Evolutionary conservation across 2,113 vertebrate species (phyloP), one percentile per base, ranked within the genome.

Genomic region (Indicator maculatus): DNA sequence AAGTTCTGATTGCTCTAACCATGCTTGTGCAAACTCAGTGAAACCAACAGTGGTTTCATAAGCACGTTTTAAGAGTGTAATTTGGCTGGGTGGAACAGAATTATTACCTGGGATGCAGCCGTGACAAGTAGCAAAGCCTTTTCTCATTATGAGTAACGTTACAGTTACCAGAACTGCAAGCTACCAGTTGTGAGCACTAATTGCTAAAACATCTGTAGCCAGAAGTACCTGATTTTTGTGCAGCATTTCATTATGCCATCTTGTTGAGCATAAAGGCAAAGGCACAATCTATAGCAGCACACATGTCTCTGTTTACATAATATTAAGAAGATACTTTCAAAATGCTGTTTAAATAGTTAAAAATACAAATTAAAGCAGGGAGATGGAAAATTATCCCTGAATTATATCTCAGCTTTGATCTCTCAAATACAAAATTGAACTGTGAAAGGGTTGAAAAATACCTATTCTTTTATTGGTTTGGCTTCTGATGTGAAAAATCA

Each of bases 141-240:
- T 96, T 83, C 97, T 96, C 90, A 52, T 96, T 95, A 88, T 74
- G 88, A 94, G 70, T 83, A 95, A 95, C n/a, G 73, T 95, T 95
- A 31, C 93, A 85, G 84, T 96, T 94, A 88, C 96, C 86, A 96
- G 96, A 93, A 89, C 93, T 76, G 5, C 73, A 38, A 80, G 97
- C 93, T 95, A 89, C 96, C 31, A 58, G 91, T 89, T 95, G 80
- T 11, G 93, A 97, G 93, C 91, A 58, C 90, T 97, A 94, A 88
- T 97, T 97, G 93, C 93, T 93, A 65, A 92, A 97, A 97, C 96
- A 97, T 96, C 96, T 97, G 97, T 93, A 96, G 85, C 81, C 92
- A 91, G 67, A 94, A 92, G 84, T 95, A 95, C 94, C 77, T 95
- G 95, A 60, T 81, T 95, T 93, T 91, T 91, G 88, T 90, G 74